Conservation (phyloP, 2,888 invertebrate species). For the Protodeltote pygarga region DNA sequence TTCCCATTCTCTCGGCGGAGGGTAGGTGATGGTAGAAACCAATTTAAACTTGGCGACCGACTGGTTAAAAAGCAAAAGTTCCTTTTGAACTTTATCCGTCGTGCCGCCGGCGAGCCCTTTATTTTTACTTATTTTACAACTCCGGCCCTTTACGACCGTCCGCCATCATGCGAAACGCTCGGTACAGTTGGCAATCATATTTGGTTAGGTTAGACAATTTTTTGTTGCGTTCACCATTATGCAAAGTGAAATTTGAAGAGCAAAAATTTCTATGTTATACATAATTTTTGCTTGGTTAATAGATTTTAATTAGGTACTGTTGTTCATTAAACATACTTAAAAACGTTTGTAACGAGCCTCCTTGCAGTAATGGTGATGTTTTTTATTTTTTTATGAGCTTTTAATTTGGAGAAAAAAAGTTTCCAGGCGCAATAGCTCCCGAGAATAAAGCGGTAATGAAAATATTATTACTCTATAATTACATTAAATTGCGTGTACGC, state of each 20-base stretch:
- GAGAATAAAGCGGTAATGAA: slow-evolving; percentile 37
- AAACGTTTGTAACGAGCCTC: slow-evolving; percentile 12
- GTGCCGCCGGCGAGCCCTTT: slow-evolving; percentile 69
- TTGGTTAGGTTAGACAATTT: slow-evolving; percentile 45
- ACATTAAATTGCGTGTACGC: slow-evolving; percentile 39
- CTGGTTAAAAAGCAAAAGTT: slow-evolving; percentile 84
- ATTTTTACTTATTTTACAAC: slow-evolving; percentile 78
- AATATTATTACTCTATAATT: slow-evolving; percentile 44
- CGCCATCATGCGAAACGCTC: slow-evolving; percentile 69
- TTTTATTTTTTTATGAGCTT: slow-evolving; percentile 14
- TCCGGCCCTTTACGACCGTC: slow-evolving; percentile 71
- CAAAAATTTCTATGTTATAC: slow-evolving; percentile 11
- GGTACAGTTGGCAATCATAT: slow-evolving; percentile 62
- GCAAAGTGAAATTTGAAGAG: slow-evolving; percentile 39
- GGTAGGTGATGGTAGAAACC: slow-evolving; percentile 72
- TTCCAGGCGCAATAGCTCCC: slow-evolving; percentile 13
- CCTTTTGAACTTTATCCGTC: slow-evolving; percentile 71
- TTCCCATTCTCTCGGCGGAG: slow-evolving; percentile 64
- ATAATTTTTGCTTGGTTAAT: slow-evolving; percentile 13
- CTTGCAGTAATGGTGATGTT: slow-evolving; percentile 12
- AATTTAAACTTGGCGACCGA: slow-evolving; percentile 82
- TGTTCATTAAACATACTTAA: slow-evolving; percentile 16
- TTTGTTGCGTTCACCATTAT: slow-evolving; percentile 40
- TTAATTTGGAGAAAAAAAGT: slow-evolving; percentile 8
- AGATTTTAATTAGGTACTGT: slow-evolving; percentile 26